These are phyloP conservation scores for Phyllotreta cruciferae DNA, from an alignment of 2,888 invertebrate genomes.

Conservation along the genomic window DNA sequence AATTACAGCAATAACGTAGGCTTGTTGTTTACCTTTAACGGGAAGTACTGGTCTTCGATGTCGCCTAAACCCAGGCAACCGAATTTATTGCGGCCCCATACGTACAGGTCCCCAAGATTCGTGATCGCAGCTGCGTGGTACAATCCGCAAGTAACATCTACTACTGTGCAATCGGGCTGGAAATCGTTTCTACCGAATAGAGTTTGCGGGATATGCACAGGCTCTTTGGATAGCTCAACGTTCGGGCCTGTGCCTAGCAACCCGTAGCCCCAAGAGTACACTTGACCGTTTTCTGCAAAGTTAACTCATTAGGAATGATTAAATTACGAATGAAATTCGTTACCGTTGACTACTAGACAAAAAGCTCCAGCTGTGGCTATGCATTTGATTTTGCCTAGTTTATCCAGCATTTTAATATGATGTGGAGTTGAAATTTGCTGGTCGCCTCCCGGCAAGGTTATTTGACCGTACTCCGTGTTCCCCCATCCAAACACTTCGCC, in stretches of 20 bases:
- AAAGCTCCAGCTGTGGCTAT: slow-evolving; percentile 87
- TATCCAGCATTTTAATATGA: slow-evolving; percentile 67
- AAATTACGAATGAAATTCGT: slow-evolving; percentile 25
- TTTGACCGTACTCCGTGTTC: slow-evolving; percentile 91
- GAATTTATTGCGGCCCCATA: slow-evolving; percentile 89
- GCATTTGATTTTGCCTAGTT: slow-evolving; percentile 78
- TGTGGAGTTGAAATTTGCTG: slow-evolving; percentile 80
- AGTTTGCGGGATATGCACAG: slow-evolving; percentile 77
- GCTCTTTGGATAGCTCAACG: slow-evolving; percentile 69
- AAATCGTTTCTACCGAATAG: slow-evolving; percentile 89
- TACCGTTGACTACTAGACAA: slow-evolving; percentile 84
- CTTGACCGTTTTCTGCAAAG: slow-evolving; percentile 75
- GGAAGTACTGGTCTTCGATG: slow-evolving; percentile 84
- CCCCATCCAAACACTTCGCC: slow-evolving; percentile 98
- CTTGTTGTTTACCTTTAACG: slow-evolving; percentile 70
- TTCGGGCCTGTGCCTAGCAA: slow-evolving; percentile 88
- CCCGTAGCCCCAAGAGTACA: slow-evolving; percentile 95
- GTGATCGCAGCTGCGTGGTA: slow-evolving; percentile 84
- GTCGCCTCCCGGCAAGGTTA: slow-evolving; percentile 64
- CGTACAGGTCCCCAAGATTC: slow-evolving; percentile 82
- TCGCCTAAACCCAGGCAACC: slow-evolving; percentile 86
- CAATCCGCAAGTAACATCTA: slow-evolving; percentile 74
- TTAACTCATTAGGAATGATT: neutral
- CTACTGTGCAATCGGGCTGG: slow-evolving; percentile 72
- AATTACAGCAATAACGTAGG: neutral